Base-by-base conservation (phyloP, 2,113 vertebrate genomes). In the Dendrocopos noguchii region DNA sequence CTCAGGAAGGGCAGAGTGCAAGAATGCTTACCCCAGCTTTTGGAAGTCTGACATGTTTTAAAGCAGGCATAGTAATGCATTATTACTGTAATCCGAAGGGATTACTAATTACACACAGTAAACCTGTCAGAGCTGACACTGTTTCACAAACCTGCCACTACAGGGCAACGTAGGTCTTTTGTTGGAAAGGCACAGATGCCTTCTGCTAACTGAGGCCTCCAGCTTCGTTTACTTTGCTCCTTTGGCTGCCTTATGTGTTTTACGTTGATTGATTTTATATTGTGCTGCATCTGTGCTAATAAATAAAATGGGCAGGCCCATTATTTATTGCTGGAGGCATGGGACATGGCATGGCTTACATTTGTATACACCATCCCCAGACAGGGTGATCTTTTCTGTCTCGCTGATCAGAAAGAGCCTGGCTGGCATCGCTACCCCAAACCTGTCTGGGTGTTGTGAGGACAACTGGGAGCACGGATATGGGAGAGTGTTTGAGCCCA, bases 101-200 rank as follows among this genome's bases (percentile, higher is more conserved):
- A 53, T 96, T 95, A 94, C 74, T 87, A 59, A 91, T 95, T 95
- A 75, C 29, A 66, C 4, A 13, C 29, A 52, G 57, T 29, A 88
- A 94, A 90, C 33, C 9, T 71, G 60, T 42, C 79, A 77, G 36
- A 61, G 34, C 27, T 60, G 83, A 46, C 77, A 77, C 34, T 67
- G 14, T 84, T 88, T 50, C 50, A 80, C 10, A 3, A 74, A 80
- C 78, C 17, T 84, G 47, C 25, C 64, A 27, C 84, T 72, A 39
- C 33, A 85, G 61, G 50, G 42, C 21, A 56, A 61, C 12, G 50
- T 7, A 25, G 20, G 10, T 59, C 57, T 89, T 68, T 67, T 31
- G 15, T 8, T 4, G 22, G 22, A 4, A 61, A 57, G 60, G 24
- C 33, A 44, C 8, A 39, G 46, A 33, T 5, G 6, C 19, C 52